Base-by-base conservation (phyloP, 2,888 invertebrate genomes). In the Cryptus armator region DNA sequence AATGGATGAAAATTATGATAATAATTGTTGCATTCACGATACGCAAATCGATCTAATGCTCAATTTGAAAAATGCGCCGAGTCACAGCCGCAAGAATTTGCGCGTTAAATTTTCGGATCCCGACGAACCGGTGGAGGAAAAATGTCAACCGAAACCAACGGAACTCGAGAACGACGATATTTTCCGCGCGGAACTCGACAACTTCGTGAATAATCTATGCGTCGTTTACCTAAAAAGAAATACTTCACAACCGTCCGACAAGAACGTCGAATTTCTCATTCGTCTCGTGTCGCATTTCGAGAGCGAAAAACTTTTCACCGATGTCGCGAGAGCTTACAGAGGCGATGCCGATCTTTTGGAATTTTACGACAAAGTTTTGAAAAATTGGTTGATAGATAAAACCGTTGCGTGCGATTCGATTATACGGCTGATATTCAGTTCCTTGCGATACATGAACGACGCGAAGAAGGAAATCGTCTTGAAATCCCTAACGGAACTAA, bases 391-490 rank as follows among this genome's bases (percentile, higher is more conserved):
- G 72, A 88, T 93, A 0, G 94, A 94, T 0, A 94, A 95, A 70
- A 91, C 94, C 0, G 95, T 95, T 87, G 94, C 95, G 24, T 94
- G 95, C 53, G 95, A 95, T 86, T 91, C 95, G 46, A 93, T 96
- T 2, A 94, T 96, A 1, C 95, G 96, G 89, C 93, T 97, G 12
- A 94, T 96, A 67, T 97, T 97, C 91, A 94, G 95, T 81, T 90
- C 96, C 70, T 90, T 96, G 82, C 94, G 94, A 46, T 95, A 96
- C 86, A 91, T 96, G 87, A 91, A 93, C 29, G 94, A 95, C 48
- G 68, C 86, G 3, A 95, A 96, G 72, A 96, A 96, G 89, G 93
- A 95, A 37, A 92, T 92, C 2, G 94, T 96, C 83, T 94, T 97
- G 84, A 92, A 94, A 29, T 94, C 94, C 0, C 94, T 97, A 75